phyloP scores from a whole-genome alignment of 2,113 vertebrate genomes.

The Pelecanoides urinatrix region DNA sequence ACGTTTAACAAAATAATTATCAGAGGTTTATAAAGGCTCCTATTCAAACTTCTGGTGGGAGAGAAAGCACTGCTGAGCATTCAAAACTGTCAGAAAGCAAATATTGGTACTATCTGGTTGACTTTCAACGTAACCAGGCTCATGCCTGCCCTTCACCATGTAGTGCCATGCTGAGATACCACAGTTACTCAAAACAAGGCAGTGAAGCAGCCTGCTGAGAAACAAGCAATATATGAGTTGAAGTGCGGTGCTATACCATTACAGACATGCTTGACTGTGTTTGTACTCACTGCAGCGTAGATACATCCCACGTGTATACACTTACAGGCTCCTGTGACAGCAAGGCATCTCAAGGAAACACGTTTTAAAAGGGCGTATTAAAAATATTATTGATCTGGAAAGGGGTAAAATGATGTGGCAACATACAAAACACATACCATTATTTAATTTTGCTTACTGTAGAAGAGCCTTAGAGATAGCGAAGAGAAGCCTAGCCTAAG shows the following conservation, averaged over 20 bases:
- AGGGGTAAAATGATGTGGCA: background rate
- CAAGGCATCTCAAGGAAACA: background rate
- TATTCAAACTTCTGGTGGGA: background rate
- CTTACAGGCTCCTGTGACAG: background rate
- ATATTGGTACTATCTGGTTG: background rate
- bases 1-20: background rate
- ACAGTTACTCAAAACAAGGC: background rate
- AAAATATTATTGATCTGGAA: background rate
- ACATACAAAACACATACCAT: fast-evolving
- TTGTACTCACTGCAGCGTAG: background rate
- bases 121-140: background rate
- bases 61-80: background rate
- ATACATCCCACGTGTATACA: background rate
- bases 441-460: background rate
- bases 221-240: fast-evolving
- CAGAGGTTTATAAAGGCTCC: background rate
- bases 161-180: background rate
- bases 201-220: background rate
- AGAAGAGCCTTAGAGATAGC: background rate
- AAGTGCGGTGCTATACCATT: background rate
- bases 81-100: background rate
- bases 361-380: background rate
- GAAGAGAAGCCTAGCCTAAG: background rate
- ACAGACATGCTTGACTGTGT: background rate
- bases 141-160: background rate